Percentiles rank a stretch among this genome's conserved stretches.
phyloP scores from a whole-genome alignment of 1,140 invertebrate species.

The Eulimnadia texana region DNA sequence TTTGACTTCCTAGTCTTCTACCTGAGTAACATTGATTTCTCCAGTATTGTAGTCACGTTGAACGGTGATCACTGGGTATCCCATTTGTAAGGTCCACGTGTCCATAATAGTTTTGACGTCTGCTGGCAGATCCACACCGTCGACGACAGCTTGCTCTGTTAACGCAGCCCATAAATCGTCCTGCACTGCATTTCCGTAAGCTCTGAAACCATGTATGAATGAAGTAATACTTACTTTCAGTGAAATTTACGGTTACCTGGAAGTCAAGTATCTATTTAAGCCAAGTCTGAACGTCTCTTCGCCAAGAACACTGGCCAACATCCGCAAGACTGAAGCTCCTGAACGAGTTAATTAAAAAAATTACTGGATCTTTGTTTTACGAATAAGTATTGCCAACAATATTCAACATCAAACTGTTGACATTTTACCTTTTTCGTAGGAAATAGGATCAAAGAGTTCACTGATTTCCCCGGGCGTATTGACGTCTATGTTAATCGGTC shows the following conservation, averaged over 20 bases:
- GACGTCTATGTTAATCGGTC: slow-evolving; percentile 81
- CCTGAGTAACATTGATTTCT: slow-evolving; percentile 40
- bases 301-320: slow-evolving; percentile 86
- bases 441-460: slow-evolving; percentile 87
- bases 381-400: too few species aligned
- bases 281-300: slow-evolving; percentile 69
- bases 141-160: slow-evolving; percentile 50
- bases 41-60: slow-evolving; percentile 44
- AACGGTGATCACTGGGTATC: slow-evolving; percentile 67
- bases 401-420: neutral
- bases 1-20: slow-evolving; percentile 19
- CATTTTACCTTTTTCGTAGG: slow-evolving; percentile 65
- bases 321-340: slow-evolving; percentile 78
- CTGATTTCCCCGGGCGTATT: slow-evolving; percentile 77
- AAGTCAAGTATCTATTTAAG: slow-evolving; percentile 56
- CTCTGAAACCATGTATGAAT: too few species aligned
- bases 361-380: neutral
- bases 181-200: slow-evolving; percentile 64
- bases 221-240: too few species aligned
- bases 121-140: slow-evolving; percentile 40
- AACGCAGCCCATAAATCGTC: slow-evolving; percentile 71
- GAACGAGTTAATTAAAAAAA: slow-evolving; percentile 22
- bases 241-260: slow-evolving; percentile 40
- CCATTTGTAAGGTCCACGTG: slow-evolving; percentile 78
- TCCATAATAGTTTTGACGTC: slow-evolving; percentile 65